Evolutionary conservation across 2,113 vertebrate species (phyloP).

Genomic region (Saccopteryx leptura): DNA sequence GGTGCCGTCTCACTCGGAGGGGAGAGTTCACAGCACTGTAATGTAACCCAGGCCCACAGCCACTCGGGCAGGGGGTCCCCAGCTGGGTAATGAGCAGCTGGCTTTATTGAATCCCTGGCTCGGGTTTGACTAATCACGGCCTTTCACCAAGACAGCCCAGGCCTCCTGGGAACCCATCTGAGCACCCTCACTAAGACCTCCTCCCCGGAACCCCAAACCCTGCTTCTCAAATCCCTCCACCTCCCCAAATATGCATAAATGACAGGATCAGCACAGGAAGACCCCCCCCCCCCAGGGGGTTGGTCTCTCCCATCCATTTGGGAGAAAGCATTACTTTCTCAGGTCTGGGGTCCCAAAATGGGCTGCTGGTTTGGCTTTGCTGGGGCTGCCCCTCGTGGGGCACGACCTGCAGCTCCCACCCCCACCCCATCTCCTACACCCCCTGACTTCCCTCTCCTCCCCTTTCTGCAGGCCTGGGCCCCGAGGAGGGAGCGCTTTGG

Average conservation of each 20-base stretch:
- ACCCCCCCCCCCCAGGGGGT: no score
- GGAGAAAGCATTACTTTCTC: background rate
- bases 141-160: constrained; percentile 68
- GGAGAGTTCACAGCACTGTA: constrained; percentile 81
- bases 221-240: background rate
- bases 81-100: constrained; percentile 79
- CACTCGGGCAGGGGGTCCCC: constrained; percentile 83
- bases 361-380: background rate
- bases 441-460: background rate
- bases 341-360: background rate
- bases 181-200: background rate
- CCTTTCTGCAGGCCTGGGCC: constrained; percentile 25
- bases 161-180: constrained; percentile 54
- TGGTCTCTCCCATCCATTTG: background rate
- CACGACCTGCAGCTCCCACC: background rate
- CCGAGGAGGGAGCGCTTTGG: background rate
- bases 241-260: background rate
- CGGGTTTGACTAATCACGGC: constrained; percentile 61
- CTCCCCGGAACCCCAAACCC: background rate
- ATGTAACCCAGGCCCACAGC: constrained; percentile 56
- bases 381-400: background rate
- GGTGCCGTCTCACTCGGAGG: constrained; percentile 71
- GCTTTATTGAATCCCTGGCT: constrained; percentile 79
- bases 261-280: background rate
- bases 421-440: background rate